Conservation (phyloP, 2,113 vertebrate species). For the Turnix velox region DNA sequence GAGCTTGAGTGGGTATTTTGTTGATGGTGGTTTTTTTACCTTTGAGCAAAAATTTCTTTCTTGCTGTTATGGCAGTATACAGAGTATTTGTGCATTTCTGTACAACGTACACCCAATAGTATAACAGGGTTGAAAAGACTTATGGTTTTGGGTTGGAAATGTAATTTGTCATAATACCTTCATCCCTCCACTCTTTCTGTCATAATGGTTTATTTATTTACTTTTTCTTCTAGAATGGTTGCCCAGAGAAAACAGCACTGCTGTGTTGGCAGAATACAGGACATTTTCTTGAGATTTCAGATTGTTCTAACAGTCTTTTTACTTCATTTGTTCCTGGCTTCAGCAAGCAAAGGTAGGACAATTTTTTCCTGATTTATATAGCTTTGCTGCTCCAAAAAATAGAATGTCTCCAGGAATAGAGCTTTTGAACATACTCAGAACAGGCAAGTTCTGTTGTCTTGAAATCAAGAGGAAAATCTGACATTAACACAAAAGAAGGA, state of each 20-base stretch:
- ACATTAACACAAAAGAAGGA: background rate
- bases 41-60: background rate
- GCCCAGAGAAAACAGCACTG: slow-evolving; percentile 33
- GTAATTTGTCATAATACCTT: background rate
- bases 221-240: slow-evolving; percentile 70
- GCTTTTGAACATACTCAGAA: background rate
- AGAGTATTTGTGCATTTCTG: background rate
- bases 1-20: background rate
- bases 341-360: slow-evolving; percentile 67
- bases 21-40: background rate
- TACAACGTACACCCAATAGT: background rate
- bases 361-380: slow-evolving; percentile 2
- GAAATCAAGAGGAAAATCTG: background rate
- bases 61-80: background rate
- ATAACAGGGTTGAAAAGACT: background rate
- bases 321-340: slow-evolving; percentile 67
- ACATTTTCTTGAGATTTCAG: slow-evolving; percentile 47
- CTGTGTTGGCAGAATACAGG: slow-evolving; percentile 51
- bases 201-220: background rate
- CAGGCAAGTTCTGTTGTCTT: background rate
- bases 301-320: slow-evolving; percentile 58
- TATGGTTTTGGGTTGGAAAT: background rate
- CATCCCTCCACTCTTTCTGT: background rate
- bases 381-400: background rate
- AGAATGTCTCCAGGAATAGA: background rate